A percentile compares a stretch with the other conserved stretches of the same genome.
Evolutionary conservation across 2,888 invertebrate species (phyloP).

Genomic region (Diarsia brunnea): DNA sequence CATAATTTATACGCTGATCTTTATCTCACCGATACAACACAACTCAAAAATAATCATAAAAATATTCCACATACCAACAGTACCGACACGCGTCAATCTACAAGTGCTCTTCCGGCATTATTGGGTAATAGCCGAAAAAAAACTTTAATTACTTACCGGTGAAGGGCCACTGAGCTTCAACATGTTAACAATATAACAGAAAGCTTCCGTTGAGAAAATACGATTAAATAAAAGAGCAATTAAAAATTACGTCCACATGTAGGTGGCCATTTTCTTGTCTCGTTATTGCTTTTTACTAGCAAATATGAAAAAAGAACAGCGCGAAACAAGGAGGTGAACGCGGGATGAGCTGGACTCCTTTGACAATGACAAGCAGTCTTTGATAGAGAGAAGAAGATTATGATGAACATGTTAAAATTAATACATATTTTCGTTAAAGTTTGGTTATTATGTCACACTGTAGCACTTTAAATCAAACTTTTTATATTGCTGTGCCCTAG

Average conservation of each 20-base stretch:
- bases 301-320: neutral
- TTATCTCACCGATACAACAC: constrained; percentile 36
- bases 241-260: constrained; percentile 21
- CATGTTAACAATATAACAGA: constrained; percentile 53
- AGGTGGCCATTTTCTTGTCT: neutral
- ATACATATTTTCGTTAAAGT: too few relatives aligned
- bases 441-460: too few relatives aligned
- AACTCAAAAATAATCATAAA: constrained; percentile 16
- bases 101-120: constrained; percentile 55
- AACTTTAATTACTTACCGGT: constrained; percentile 36
- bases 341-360: neutral
- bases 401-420: too few relatives aligned
- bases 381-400: too few relatives aligned
- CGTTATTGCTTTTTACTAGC: neutral
- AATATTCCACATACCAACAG: constrained; percentile 33
- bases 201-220: constrained; percentile 52
- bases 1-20: constrained; percentile 30
- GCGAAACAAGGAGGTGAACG: neutral
- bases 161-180: constrained; percentile 46
- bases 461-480: too few relatives aligned
- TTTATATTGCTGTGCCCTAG: too few relatives aligned
- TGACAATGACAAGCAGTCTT: neutral
- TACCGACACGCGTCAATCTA: constrained; percentile 41
- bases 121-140: constrained; percentile 42
- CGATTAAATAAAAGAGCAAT: constrained; percentile 34